A percentile compares a stretch with the other conserved stretches of the same genome.
phyloP scores from a whole-genome alignment of 2,113 vertebrate genomes.

The Clarias macrocephalus region DNA sequence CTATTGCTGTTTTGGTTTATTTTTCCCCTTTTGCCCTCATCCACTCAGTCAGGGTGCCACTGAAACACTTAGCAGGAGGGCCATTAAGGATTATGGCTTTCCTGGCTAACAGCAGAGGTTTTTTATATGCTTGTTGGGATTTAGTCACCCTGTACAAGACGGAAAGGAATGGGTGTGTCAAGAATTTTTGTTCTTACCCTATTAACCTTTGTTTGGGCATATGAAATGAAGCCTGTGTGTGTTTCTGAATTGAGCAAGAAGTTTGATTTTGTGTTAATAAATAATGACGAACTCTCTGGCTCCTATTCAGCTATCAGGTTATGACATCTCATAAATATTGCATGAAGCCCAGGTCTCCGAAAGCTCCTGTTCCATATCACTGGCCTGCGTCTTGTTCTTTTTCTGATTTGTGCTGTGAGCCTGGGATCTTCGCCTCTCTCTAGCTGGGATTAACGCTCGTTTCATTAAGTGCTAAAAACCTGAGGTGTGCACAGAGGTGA shows the following conservation, averaged over 20 bases:
- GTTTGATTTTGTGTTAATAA: slow-evolving; percentile 55
- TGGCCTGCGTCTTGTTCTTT: slow-evolving; percentile 20
- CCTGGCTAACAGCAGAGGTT: not conserved
- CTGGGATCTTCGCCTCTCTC: not conserved
- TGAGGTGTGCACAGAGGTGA: slow-evolving; percentile 37
- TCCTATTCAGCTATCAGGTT: slow-evolving; percentile 16
- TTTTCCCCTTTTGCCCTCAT: not conserved
- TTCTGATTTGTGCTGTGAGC: slow-evolving; percentile 39
- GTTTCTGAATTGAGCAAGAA: slow-evolving; percentile 25
- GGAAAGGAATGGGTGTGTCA: not conserved
- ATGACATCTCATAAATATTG: slow-evolving; percentile 52
- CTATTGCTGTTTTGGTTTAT: not conserved
- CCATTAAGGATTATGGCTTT: not conserved
- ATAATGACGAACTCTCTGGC: slow-evolving; percentile 35
- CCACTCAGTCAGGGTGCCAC: not conserved
- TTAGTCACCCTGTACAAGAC: slow-evolving; percentile 11
- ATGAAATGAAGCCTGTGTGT: not conserved
- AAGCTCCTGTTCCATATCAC: slow-evolving; percentile 29
- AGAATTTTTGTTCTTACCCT: not conserved
- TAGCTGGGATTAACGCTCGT: slow-evolving; percentile 36
- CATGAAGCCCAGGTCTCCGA: slow-evolving; percentile 20
- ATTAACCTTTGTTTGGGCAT: not conserved
- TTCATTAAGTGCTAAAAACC: slow-evolving; percentile 29
- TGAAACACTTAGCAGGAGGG: not conserved
- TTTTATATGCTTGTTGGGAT: not conserved